These are phyloP conservation scores for Drosophila kambysellisi DNA, from an alignment of 2,888 invertebrate species.

Conservation along the genomic window DNA sequence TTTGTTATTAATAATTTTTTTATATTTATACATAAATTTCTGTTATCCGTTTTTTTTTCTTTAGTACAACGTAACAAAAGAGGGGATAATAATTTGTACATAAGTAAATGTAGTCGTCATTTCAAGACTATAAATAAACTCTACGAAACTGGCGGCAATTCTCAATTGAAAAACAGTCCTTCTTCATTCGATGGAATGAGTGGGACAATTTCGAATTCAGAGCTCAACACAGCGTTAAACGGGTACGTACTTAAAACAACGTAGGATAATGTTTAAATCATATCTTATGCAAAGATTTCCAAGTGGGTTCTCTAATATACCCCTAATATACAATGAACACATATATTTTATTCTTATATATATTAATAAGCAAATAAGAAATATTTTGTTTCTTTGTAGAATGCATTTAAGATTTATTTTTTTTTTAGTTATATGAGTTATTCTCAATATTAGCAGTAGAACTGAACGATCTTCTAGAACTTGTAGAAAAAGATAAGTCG, in stretches of 20 bases:
- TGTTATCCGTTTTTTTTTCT: conserved; percentile 38
- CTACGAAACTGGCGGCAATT: conserved; percentile 87
- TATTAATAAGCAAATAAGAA: background rate
- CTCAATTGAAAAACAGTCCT: conserved; percentile 86
- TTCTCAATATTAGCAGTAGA: background rate
- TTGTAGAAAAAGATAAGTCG: background rate
- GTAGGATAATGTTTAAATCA: background rate
- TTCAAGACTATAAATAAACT: conserved; percentile 90
- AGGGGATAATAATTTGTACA: conserved; percentile 96
- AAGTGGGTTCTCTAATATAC: background rate
- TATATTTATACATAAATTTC: background rate
- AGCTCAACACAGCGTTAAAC: conserved; percentile 88
- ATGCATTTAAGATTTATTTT: background rate
- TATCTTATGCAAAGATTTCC: background rate
- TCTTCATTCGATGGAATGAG: conserved; percentile 92
- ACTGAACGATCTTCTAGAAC: background rate
- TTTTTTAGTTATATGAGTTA: background rate
- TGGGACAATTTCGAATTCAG: conserved; percentile 91
- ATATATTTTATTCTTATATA: background rate
- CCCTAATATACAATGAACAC: background rate
- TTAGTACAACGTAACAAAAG: conserved; percentile 92
- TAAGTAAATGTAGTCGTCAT: conserved; percentile 89
- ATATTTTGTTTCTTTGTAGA: background rate
- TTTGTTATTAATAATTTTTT: background rate
- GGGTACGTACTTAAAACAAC: conserved; percentile 87